These are phyloP conservation scores for Vicugna pacos DNA, from an alignment of 2,113 vertebrate genomes.

Conservation along the genomic window DNA sequence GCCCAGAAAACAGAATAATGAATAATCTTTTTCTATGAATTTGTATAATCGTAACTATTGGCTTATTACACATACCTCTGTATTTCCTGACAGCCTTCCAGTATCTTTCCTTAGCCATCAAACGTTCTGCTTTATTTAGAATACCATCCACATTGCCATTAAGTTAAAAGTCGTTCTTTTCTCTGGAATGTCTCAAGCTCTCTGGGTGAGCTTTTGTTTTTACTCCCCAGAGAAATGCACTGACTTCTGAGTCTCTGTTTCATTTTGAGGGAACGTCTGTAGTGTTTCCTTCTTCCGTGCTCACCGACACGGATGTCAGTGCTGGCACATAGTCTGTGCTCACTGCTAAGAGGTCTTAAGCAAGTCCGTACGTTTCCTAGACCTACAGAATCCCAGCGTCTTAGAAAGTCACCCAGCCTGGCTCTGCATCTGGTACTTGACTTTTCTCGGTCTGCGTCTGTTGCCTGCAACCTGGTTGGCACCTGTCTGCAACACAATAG, in stretches of 20 bases:
- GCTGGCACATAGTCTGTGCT: background rate
- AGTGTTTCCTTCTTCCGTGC: background rate
- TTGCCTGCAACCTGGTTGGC: background rate
- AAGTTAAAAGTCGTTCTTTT: background rate
- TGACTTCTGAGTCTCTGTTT: background rate
- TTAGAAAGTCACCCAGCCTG: background rate
- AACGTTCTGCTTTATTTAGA: background rate
- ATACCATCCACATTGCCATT: background rate
- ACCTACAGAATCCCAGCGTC: background rate
- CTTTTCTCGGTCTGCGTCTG: background rate
- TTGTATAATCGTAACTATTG: background rate
- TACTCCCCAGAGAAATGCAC: background rate
- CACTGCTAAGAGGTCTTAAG: background rate
- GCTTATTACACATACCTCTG: background rate
- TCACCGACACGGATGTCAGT: background rate
- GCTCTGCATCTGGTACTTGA: background rate
- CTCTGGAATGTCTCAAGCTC: background rate
- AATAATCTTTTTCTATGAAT: background rate
- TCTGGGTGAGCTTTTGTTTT: background rate
- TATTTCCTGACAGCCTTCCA: background rate
- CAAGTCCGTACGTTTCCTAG: background rate
- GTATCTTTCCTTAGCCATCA: background rate
- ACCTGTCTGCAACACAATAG: background rate
- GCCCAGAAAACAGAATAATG: background rate
- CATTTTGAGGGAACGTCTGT: no score